phyloP scores from a whole-genome alignment of 2,888 invertebrate species.

The Protonemura montana region DNA sequence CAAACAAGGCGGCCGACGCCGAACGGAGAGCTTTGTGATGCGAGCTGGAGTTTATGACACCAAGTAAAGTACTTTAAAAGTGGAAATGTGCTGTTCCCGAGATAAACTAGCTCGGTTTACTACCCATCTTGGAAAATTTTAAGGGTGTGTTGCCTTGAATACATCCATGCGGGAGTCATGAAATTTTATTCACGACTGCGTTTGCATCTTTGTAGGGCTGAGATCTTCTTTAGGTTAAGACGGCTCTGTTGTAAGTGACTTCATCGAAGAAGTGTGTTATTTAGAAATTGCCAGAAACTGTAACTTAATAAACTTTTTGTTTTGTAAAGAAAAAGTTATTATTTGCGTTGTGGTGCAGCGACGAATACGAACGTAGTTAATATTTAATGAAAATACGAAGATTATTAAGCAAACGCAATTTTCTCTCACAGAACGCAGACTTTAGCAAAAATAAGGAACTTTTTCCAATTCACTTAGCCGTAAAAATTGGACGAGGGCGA shows the following conservation, averaged over 20 bases:
- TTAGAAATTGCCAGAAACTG: neutral
- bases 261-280: neutral
- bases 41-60: neutral
- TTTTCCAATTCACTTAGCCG: neutral
- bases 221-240: neutral
- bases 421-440: neutral
- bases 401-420: neutral
- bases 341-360: neutral
- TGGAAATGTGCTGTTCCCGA: conserved; percentile 7
- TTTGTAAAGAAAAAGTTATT: neutral
- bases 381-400: neutral
- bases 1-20: neutral
- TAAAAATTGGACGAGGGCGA: conserved; percentile 12
- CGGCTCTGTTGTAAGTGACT: neutral
- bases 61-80: neutral
- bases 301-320: neutral
- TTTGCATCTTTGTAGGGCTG: neutral
- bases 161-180: neutral
- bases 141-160: neutral
- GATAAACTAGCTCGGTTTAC: neutral
- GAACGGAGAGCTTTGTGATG: neutral
- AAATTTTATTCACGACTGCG: neutral
- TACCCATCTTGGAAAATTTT: neutral
- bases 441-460: neutral
- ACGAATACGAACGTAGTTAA: neutral